Base-by-base conservation (phyloP, 2,888 invertebrate genomes). In the Troides aeacus region DNA sequence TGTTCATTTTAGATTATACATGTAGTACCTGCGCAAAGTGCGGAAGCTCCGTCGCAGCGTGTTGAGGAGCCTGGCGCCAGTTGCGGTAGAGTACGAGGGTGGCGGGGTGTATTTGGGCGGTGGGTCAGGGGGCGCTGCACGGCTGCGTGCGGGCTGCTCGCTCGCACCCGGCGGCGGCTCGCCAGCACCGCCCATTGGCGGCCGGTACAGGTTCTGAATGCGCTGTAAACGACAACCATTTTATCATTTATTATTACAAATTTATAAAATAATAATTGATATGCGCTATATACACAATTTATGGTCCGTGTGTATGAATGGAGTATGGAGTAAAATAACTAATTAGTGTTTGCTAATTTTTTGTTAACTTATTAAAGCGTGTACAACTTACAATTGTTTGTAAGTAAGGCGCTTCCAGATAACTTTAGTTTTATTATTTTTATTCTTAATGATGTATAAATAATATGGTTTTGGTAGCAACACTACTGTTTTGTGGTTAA, bases 31-130 rank as follows among this genome's bases (percentile, higher is more conserved):
- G 58, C 92, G 75, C 30, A 96, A 87, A 17, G 97, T 94, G 71
- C 97, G 88, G 64, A 97, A 95, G 84, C 97, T 97, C 68, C 97
- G 92, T 50, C 97, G 88, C 64, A 97, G 94, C 76, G 97, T 97
- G 79, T 96, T 95, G 0, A 97, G 93, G 70, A 97, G 93, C 57
- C 97, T 89, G 0, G 97, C 97, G 1, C 98, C 97, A 0, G 98
- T 98, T 1, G 98, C 98, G 6, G 97, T 97, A 46, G 97, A 97
- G 83, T 98, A 98, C 0, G 97, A 97, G 0, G 98, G 98, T 2
- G 98, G 98, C 0, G 98, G 98, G 0, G 97, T 98, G 88, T 98
- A 98, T 85, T 98, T 98, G 64, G 98, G 98, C 5, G 97, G 97
- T 1, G 97, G 97, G 90, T 97, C 97, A 69, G 87, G 81, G 0